Base-by-base conservation (phyloP, 2,113 vertebrate genomes). In the Brienomyrus brachyistius region DNA sequence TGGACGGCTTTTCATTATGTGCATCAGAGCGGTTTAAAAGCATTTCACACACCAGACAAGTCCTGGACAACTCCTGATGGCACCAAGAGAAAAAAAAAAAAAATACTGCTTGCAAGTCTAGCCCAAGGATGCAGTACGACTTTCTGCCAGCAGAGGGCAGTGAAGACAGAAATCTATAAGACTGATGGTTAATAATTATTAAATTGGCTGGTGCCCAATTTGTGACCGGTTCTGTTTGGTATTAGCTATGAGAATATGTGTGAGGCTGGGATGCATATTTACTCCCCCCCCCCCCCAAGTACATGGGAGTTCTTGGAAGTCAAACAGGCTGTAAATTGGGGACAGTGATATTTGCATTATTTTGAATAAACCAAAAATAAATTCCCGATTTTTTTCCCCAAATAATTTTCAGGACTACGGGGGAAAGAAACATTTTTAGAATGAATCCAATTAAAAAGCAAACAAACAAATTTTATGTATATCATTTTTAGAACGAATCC, bases 121-220 rank as follows among this genome's bases (percentile, higher is more conserved):
- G 17, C 9, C 31, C 8, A 31, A 21, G 27, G 91, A 59, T 93
- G 94, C 91, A 93, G 90, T 93, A 89, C 92, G 90, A 90, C 85
- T 89, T 91, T 94, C 50, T 90, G 93, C 92, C 96, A 95, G 94
- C 94, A 95, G 95, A 95, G 94, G 95, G 95, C 95, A 95, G 93
- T 93, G 92, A 90, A 92, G 93, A 90, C 23, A 85, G 48, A 50
- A 27, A 27, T 70, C 23, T 31, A 2, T 40, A 86, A 86, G n/a
- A 21, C 47, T 50, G n/a, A 47, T 6, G 11, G 35, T 13, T 35
- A 77, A 77, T 74, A 6, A 77, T 77, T n/a, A 27, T 66, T 66
- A 27, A 31, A 31, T 1, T 10, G 59, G 59, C 23, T n/a, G 4
- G 59, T 11, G 23, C n/a, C 8, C 59, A 10, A 10, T 31, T 27